Evolutionary conservation across 2,797 vertebrate genomes (phyloP).

Genomic region (Acanthopagrus latus): DNA sequence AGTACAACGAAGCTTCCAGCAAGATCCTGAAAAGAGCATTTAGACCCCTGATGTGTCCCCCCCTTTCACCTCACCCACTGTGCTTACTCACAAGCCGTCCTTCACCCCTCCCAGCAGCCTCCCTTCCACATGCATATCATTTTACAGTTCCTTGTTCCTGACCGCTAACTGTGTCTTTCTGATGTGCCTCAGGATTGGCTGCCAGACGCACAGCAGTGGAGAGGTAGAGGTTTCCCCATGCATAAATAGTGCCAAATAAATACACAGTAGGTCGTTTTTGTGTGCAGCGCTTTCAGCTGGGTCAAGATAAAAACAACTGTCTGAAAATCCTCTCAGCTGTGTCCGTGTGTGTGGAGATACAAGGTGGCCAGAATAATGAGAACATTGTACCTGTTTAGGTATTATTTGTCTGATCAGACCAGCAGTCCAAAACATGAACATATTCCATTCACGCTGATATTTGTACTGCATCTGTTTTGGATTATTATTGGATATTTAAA

Average conservation of each 20-base stretch:
- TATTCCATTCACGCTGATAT: too few relatives aligned
- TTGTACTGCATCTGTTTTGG: too few relatives aligned
- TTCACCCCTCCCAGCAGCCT: conserved; percentile 25
- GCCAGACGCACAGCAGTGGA: background rate
- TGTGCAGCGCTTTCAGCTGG: background rate
- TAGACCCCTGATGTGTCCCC: background rate
- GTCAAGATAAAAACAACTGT: background rate
- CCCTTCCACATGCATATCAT: conserved; percentile 27
- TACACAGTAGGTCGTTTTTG: background rate
- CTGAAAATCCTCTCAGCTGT: background rate
- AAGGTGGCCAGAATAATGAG: background rate
- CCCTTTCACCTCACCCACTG: conserved; percentile 34
- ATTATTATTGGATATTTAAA: too few relatives aligned
- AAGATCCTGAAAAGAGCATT: conserved; percentile 45
- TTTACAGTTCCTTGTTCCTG: conserved; percentile 53
- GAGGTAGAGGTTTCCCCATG: background rate
- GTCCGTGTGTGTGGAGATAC: background rate
- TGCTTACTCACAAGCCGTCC: conserved; percentile 3
- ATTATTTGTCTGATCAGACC: background rate
- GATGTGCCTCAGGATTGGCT: background rate
- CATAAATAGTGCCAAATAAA: background rate
- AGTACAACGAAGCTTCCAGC: conserved; percentile 35
- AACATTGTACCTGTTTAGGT: too few relatives aligned
- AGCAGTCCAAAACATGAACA: background rate
- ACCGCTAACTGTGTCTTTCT: background rate